Base-by-base conservation (phyloP, 2,888 invertebrate genomes). In the Ptilodon capucinus region DNA sequence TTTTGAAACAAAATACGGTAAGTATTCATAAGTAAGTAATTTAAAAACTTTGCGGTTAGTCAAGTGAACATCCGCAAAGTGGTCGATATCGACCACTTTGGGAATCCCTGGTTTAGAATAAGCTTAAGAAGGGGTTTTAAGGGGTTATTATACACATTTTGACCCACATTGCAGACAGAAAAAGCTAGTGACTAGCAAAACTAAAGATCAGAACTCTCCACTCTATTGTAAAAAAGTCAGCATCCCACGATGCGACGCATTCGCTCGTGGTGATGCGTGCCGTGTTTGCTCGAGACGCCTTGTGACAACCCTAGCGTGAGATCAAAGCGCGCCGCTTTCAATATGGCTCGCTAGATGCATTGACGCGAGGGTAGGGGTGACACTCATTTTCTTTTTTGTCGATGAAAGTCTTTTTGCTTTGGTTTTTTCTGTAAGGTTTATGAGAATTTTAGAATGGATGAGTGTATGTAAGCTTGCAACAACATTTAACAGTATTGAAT, bases 271-370 rank as follows among this genome's bases (percentile, higher is more conserved):
- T 38, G 38, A 38, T 38, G 38, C 38, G 19, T 38, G 9, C 13
- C 38, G 50, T 45, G 38, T 49, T 54, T 44, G 46, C 43, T 23
- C 18, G 30, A 28, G 40, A 38, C 40, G 38, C 38, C 42, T 25
- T 46, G 54, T 42, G 58, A 46, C 56, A 57, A 40, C 71, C 70
- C 72, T 70, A 51, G 51, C 60, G 59, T 51, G 54, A 76, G 72
- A 76, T 80, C 77, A 80, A 80, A 80, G 57, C 42, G 45, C 44
- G 41, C 51, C 56, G 58, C 62, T 57, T 69, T 64, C 74, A 77
- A 79, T 79, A 77, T 80, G 76, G 19, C 40, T 19, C 23, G 40
- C 40, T 21, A 8, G 38, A 9, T 25, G 40, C 40, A 40, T 40
- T 57, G 68, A 68, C 57, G 74, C 74, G 64, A 38, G 40, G 9